Percentiles rank a stretch among this genome's conserved stretches.
Evolutionary conservation across 2,888 invertebrate species (phyloP).

Genomic region (Labia minor): DNA sequence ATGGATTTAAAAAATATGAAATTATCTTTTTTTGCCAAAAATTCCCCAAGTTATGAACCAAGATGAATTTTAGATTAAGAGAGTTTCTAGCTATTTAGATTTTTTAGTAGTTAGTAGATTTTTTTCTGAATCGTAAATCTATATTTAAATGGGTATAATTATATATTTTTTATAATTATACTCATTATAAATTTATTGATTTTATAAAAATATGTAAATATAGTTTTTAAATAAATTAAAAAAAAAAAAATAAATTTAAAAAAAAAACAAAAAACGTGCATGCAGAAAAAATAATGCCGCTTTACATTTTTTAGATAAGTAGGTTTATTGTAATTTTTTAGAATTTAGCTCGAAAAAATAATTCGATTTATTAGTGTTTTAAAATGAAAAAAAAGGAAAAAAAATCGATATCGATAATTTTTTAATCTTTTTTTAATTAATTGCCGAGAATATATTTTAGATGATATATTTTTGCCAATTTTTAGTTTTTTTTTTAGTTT

Average conservation of each 20-base stretch:
- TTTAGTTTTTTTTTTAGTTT: too few relatives aligned
- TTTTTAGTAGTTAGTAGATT: too few relatives aligned
- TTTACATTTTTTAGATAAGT: neutral
- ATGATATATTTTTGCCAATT: conserved; percentile 1
- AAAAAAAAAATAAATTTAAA: neutral
- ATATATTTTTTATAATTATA: neutral
- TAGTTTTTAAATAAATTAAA: conserved; percentile 3
- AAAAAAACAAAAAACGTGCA: neutral
- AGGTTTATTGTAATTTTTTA: neutral
- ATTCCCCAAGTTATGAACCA: too few relatives aligned
- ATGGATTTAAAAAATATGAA: neutral
- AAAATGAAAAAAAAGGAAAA: neutral
- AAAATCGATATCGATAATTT: neutral
- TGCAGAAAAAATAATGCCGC: neutral
- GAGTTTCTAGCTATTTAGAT: neutral
- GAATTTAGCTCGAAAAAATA: conserved; percentile 1
- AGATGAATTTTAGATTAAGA: neutral
- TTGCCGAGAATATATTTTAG: neutral
- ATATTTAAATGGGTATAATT: neutral
- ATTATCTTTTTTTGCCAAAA: neutral
- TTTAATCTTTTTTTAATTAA: conserved; percentile 4
- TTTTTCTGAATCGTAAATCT: neutral
- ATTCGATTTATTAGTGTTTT: neutral
- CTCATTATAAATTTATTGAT: neutral
- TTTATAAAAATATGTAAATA: neutral